phyloP scores from a whole-genome alignment of 1,140 invertebrate species.

The Portunus trituberculatus region DNA sequence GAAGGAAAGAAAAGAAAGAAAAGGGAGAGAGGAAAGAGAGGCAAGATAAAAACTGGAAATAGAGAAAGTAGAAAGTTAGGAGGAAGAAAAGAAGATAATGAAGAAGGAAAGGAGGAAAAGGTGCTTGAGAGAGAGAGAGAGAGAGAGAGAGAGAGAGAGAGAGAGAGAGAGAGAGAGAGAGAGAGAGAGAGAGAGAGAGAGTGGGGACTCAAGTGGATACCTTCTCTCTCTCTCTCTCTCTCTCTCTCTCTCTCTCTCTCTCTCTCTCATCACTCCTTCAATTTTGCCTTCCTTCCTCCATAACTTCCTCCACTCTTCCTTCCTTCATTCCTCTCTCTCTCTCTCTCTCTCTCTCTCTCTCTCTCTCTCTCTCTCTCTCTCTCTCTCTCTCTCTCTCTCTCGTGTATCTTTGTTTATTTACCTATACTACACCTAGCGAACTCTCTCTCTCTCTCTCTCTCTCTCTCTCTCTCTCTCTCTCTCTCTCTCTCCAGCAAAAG shows the following conservation, averaged over 20 bases:
- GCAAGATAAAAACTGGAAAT: not conserved
- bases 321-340: not conserved
- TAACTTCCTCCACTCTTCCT: not conserved
- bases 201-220: not conserved
- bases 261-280: not conserved
- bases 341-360: not conserved
- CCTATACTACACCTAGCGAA: too few relatives aligned
- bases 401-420: too few relatives aligned
- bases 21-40: not conserved
- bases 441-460: not conserved
- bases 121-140: conserved; percentile 25
- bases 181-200: conserved; percentile 43
- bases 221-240: not conserved
- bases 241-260: not conserved
- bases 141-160: conserved; percentile 43
- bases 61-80: not conserved
- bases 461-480: not conserved
- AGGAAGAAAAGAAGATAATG: too few relatives aligned
- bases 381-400: not conserved
- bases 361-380: not conserved
- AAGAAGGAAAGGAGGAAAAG: too few relatives aligned
- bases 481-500: not conserved
- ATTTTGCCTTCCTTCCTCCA: not conserved
- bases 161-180: conserved; percentile 43
- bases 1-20: too few relatives aligned